These are phyloP conservation scores for Phaethon lepturus DNA, from an alignment of 2,113 vertebrate genomes.

Conservation along the genomic window DNA sequence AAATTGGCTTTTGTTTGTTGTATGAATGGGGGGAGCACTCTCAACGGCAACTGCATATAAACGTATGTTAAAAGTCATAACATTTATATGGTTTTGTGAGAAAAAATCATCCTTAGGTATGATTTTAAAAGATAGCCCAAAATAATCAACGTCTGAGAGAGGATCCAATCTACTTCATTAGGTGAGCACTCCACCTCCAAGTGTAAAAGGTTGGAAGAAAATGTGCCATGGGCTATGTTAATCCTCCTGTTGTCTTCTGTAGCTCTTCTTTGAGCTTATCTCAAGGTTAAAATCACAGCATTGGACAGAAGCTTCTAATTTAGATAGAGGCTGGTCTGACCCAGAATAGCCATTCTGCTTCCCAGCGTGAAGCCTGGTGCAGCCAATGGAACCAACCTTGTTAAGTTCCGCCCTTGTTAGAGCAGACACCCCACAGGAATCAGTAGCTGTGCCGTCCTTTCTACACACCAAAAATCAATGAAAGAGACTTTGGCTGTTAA, in stretches of 20 bases:
- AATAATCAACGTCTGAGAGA: background rate
- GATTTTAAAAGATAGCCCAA: background rate
- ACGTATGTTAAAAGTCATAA: background rate
- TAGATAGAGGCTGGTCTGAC: background rate
- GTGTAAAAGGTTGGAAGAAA: background rate
- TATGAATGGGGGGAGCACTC: fast-evolving
- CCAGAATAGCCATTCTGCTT: background rate
- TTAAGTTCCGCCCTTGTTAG: background rate
- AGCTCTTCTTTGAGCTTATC: background rate
- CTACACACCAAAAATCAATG: background rate
- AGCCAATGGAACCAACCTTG: background rate
- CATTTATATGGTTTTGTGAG: background rate
- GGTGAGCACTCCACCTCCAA: background rate
- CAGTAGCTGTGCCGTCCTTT: background rate
- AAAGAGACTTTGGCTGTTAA: background rate
- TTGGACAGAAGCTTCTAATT: background rate
- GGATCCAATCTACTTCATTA: background rate
- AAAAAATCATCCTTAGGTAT: background rate
- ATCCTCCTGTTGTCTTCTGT: background rate
- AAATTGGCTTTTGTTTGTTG: background rate
- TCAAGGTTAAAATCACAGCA: background rate
- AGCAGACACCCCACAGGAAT: background rate
- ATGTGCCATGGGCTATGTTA: background rate
- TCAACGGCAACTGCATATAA: background rate
- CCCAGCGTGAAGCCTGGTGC: fast-evolving